phyloP scores from a whole-genome alignment of 2,888 invertebrate genomes.

The Apotomis turbidana region DNA sequence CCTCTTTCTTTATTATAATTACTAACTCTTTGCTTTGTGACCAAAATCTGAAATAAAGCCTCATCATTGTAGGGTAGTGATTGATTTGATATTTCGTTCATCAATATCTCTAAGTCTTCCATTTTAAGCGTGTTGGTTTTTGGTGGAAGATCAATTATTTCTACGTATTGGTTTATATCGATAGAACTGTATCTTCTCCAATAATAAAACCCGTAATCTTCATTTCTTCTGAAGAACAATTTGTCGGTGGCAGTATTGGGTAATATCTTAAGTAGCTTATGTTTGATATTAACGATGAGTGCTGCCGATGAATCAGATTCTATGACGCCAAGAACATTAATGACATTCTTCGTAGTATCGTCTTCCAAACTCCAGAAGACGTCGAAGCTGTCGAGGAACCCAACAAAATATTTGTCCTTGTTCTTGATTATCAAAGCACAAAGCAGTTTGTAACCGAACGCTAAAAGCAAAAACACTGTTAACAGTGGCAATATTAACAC shows the following conservation, averaged over 20 bases:
- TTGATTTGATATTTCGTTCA: constrained; percentile 67
- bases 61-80: constrained; percentile 73
- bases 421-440: constrained; percentile 59
- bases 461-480: constrained; percentile 49
- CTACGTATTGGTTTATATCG: constrained; percentile 71
- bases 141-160: constrained; percentile 64
- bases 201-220: constrained; percentile 79
- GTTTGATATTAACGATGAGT: constrained; percentile 55
- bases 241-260: constrained; percentile 58
- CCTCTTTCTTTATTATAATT: constrained; percentile 49
- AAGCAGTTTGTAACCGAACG: constrained; percentile 56
- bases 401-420: constrained; percentile 66
- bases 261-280: constrained; percentile 53
- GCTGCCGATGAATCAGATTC: constrained; percentile 60
- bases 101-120: constrained; percentile 62
- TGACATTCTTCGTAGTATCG: constrained; percentile 69
- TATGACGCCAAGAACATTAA: constrained; percentile 76
- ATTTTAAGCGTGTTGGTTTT: constrained; percentile 52
- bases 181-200: constrained; percentile 70
- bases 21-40: constrained; percentile 60
- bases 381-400: constrained; percentile 79
- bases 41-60: constrained; percentile 79
- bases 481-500: constrained; percentile 53
- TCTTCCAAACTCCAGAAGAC: constrained; percentile 82
- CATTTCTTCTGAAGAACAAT: constrained; percentile 70